phyloP scores from a whole-genome alignment of 2,113 vertebrate genomes.

The Perca flavescens region DNA sequence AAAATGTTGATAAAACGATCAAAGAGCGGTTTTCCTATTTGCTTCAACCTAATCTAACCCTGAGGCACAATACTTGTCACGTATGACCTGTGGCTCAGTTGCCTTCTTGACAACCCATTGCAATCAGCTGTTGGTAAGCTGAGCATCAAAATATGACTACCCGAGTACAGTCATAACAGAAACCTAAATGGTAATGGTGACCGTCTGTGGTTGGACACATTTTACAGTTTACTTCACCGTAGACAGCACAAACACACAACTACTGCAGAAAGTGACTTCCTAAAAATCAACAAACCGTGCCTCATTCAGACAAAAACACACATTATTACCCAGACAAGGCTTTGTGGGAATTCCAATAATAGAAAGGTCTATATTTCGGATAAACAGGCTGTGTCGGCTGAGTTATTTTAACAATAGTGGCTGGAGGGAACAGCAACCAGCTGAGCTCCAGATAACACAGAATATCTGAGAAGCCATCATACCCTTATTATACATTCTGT shows the following conservation, averaged over 20 bases:
- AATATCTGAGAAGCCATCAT: not conserved
- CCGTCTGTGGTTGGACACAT: slow-evolving; percentile 6
- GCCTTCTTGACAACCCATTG: no score
- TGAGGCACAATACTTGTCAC: not conserved
- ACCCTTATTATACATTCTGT: not conserved
- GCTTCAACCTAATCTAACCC: not conserved
- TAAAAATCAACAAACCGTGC: slow-evolving; percentile 23
- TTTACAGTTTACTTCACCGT: not conserved
- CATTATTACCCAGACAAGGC: slow-evolving; percentile 37
- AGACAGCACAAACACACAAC: not conserved
- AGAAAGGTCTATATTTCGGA: slow-evolving; percentile 9
- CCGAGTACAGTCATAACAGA: not conserved
- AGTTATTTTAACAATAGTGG: slow-evolving; percentile 14
- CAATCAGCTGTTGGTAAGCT: no score
- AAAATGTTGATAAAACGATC: not conserved
- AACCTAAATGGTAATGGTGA: not conserved
- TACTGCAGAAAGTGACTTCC: not conserved
- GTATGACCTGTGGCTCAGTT: not conserved
- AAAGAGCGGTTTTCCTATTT: not conserved
- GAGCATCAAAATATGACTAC: not conserved
- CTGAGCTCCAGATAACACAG: slow-evolving; percentile 21
- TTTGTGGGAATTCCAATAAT: slow-evolving; percentile 24
- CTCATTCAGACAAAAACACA: slow-evolving; percentile 35
- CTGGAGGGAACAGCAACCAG: slow-evolving; percentile 23
- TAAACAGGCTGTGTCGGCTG: slow-evolving; percentile 7